These are phyloP conservation scores for Catharus ustulatus DNA, from an alignment of 2,797 vertebrate genomes.

Conservation along the genomic window DNA sequence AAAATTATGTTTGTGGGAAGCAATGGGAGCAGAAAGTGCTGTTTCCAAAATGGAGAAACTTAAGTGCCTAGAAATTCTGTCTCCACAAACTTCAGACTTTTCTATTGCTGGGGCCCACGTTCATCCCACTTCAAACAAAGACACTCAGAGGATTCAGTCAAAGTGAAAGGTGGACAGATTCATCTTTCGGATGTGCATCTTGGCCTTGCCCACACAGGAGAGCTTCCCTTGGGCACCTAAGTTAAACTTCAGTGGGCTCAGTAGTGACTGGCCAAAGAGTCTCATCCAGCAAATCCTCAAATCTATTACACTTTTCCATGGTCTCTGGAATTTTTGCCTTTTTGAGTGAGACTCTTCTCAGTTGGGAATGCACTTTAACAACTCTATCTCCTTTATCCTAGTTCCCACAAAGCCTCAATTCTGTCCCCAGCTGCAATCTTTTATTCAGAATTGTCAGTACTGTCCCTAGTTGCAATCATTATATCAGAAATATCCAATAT, in stretches of 20 bases:
- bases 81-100: background rate
- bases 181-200: background rate
- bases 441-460: background rate
- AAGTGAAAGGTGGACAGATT: background rate
- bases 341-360: background rate
- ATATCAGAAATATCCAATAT: background rate
- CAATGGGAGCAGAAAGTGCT: background rate
- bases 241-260: background rate
- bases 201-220: background rate
- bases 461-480: background rate
- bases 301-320: background rate
- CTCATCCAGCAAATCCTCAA: background rate
- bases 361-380: background rate
- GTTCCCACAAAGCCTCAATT: background rate
- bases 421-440: background rate
- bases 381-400: background rate
- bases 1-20: background rate
- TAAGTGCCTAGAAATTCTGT: background rate
- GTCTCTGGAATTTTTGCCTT: background rate
- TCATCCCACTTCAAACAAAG: background rate
- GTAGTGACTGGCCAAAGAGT: background rate
- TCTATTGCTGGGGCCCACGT: rapidly evolving
- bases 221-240: background rate
- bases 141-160: background rate
- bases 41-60: background rate